Evolutionary conservation across 2,888 invertebrate species (phyloP), one percentile per base, ranked within the genome.

Genomic region (Patella depressa): DNA sequence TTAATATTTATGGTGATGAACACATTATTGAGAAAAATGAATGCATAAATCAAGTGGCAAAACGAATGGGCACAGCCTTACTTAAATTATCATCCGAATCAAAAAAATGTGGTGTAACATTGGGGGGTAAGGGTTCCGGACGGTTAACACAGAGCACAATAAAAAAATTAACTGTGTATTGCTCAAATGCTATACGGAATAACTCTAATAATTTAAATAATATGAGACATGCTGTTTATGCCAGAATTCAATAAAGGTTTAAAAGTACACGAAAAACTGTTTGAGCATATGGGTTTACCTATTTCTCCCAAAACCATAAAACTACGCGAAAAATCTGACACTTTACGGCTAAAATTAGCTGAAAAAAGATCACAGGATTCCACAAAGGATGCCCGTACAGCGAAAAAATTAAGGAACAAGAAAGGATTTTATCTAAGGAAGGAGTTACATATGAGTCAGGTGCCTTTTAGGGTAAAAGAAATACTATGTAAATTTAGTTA

Each of bases 111-210:
- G 54, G 54, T 69, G 54, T 71, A 53, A 72, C 34, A n/a, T n/a
- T 69, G 77, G 11, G 77, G 79, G 77, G 77, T 9, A n/a, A n/a
- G n/a, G n/a, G n/a, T n/a, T n/a, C n/a, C n/a, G n/a, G n/a, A n/a
- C n/a, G n/a, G n/a, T n/a, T n/a, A n/a, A n/a, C n/a, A n/a, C n/a
- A n/a, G n/a, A n/a, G n/a, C n/a, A n/a, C n/a, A n/a, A n/a, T n/a
- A 71, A 45, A 7, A 53, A 71, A 34, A 53, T 55, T 79, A 15
- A 24, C 71, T 7, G 7, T 17, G 70, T 74, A 79, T 57, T 79
- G 77, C 57, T 54, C 24, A 19, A 34, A 53, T 12, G 73, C 69
- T 15, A 59, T 78, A 45, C 34, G 59, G 9, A 29, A 57, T 9
- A 34, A n/a, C 29, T 29, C 45, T 9, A 57, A 59, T 59, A 53